Conservation (phyloP, 2,113 vertebrate species). For the Mobula hypostoma region DNA sequence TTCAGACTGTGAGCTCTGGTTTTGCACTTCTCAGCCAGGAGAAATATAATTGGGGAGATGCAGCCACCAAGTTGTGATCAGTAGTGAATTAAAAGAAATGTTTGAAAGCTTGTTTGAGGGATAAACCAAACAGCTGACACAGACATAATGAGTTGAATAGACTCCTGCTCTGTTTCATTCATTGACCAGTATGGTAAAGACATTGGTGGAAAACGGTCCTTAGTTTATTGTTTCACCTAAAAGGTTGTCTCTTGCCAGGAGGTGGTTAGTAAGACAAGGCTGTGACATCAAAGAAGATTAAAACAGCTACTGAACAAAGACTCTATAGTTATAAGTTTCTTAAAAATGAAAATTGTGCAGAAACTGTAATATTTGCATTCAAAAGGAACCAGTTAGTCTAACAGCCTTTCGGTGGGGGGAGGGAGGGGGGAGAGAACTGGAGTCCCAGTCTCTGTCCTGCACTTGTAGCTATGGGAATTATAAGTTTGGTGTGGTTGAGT, state of each 20-base stretch:
- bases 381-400: neutral
- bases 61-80: neutral
- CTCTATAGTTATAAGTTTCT: neutral
- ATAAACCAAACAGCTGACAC: neutral
- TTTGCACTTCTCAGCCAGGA: no score
- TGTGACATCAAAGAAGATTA: neutral
- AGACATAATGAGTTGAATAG: neutral
- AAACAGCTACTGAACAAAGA: neutral
- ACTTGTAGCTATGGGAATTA: no score
- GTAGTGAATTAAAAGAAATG: neutral
- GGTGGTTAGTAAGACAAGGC: neutral
- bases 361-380: neutral
- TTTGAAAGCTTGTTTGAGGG: neutral
- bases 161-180: neutral
- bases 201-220: neutral
- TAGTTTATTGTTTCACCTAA: neutral
- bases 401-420: neutral
- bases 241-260: neutral
- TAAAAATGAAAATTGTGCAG: neutral
- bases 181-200: neutral
- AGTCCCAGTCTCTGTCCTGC: no score
- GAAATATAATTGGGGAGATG: neutral
- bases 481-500: no score
- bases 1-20: no score
- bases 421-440: neutral